Evolutionary conservation across 2,797 vertebrate species (phyloP), one percentile per base, ranked within the genome.

Genomic region (Anolis apletophallus): DNA sequence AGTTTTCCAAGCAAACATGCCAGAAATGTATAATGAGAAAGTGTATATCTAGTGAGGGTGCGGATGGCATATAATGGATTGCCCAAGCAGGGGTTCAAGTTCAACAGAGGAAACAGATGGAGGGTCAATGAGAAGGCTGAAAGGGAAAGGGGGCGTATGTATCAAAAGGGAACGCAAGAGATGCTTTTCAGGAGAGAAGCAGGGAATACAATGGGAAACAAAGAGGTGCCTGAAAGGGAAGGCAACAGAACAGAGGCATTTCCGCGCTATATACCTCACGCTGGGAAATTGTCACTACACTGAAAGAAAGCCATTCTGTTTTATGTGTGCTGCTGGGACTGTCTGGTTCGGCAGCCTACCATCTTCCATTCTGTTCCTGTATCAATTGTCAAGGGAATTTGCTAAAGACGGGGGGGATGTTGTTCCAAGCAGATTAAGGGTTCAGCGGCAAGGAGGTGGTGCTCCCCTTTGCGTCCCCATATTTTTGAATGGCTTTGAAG

Each of bases 401-500:
- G 82, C 68, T 54, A 85, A 89, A 68, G 19, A 83, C 75, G 84
- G 23, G 72, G 84, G 23, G 72, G 21, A 12, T 74, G 76, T 46
- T 23, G 81, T 76, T 88, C 90, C 89, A 61, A 92, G 85, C 36
- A 84, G n/a, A 88, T 61, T 83, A 88, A 88, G 55, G 5, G 69
- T 83, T 80, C 68, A 57, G 46, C 46, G n/a, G 61, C 61, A 29
- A 26, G 7, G 23, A 86, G 54, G 12, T 87, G 68, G 86, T 59
- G 52, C 55, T 75, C 90, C 13, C 36, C 89, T 69, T 82, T 83
- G 50, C 69, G 80, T 40, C 40, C 21, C 88, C 80, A 79, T 1
- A 11, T 87, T 90, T 40, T 87, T 96, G 96, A 97, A 97, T 95
- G 96, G 94, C 93, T 95, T 96, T 85, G 81, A 87, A 86, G 79